Evolutionary conservation across 2,797 vertebrate species (phyloP).

Genomic region (Gymnoscopelus braueri): DNA sequence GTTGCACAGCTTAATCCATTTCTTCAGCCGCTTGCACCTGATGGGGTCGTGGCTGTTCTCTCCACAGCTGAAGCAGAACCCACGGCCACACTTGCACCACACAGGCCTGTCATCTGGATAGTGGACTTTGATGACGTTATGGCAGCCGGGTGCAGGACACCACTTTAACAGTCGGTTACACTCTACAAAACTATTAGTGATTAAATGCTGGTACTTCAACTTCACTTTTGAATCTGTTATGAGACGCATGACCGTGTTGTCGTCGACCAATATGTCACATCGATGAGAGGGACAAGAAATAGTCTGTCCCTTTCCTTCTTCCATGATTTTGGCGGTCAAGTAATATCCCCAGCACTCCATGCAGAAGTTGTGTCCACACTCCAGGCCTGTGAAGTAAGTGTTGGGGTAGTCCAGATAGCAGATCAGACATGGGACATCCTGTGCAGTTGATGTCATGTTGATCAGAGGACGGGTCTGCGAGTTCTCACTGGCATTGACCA

Average conservation of each 20-base stretch:
- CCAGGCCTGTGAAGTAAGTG: not conserved
- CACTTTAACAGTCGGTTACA: conserved; percentile 94
- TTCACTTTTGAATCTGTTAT: conserved; percentile 82
- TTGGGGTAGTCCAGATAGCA: not conserved
- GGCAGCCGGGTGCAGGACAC: conserved; percentile 92
- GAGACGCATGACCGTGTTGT: conserved; percentile 39
- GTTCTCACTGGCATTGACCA: not conserved
- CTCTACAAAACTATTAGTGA: conserved; percentile 97
- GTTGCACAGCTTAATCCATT: conserved; percentile 55
- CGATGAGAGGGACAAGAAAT: not conserved
- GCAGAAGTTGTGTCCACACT: not conserved
- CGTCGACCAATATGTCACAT: not conserved
- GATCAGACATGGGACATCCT: not conserved
- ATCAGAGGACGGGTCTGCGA: not conserved
- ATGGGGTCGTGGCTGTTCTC: conserved; percentile 95
- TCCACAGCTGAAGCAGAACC: conserved; percentile 93
- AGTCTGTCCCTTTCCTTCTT: not conserved
- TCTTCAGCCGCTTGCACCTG: conserved; percentile 94
- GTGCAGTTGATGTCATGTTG: not conserved
- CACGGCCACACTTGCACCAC: conserved; percentile 91
- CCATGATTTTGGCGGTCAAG: not conserved
- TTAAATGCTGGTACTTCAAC: conserved; percentile 96
- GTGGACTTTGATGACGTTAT: conserved; percentile 92
- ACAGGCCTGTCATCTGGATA: conserved; percentile 92
- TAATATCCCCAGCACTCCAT: not conserved